These are phyloP conservation scores for Rhodinocichla rosea DNA, from an alignment of 2,113 vertebrate species.

Conservation along the genomic window DNA sequence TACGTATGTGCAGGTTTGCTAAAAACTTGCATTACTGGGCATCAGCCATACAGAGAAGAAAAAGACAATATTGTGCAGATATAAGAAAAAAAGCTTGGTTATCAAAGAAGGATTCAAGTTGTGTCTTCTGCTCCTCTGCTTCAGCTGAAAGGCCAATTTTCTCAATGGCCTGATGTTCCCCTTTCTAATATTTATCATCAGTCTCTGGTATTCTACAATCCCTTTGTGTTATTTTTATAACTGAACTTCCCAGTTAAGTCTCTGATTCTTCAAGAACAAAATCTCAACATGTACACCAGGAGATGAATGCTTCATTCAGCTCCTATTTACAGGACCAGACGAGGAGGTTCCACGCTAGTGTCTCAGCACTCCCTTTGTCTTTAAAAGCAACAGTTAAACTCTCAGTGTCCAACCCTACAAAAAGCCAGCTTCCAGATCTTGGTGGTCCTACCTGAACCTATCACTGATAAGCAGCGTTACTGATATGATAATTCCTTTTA, in stretches of 20 bases:
- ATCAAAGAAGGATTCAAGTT: not conserved
- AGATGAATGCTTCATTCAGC: not conserved
- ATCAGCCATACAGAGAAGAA: not conserved
- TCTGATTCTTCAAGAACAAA: not conserved
- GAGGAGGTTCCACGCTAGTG: rapidly evolving
- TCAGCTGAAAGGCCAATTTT: not conserved
- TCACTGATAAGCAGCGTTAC: not conserved
- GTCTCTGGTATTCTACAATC: not conserved
- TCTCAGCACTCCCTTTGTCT: not conserved
- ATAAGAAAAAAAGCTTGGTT: not conserved
- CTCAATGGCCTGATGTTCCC: not conserved
- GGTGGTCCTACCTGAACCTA: not conserved
- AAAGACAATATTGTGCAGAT: not conserved
- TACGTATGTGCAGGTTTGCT: not conserved
- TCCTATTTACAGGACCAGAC: not conserved
- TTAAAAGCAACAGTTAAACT: not conserved
- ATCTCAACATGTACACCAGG: not conserved
- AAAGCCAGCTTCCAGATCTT: not conserved
- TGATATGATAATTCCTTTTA: not conserved
- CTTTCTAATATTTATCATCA: not conserved
- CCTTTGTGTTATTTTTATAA: not conserved
- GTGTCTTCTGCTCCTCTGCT: not conserved
- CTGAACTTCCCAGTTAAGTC: not conserved
- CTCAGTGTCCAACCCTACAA: not conserved
- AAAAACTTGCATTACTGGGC: not conserved